A percentile compares a stretch with the other conserved stretches of the same genome.
These are phyloP conservation scores for Ictalurus punctatus DNA, from an alignment of 2,113 vertebrate genomes.

Conservation along the genomic window DNA sequence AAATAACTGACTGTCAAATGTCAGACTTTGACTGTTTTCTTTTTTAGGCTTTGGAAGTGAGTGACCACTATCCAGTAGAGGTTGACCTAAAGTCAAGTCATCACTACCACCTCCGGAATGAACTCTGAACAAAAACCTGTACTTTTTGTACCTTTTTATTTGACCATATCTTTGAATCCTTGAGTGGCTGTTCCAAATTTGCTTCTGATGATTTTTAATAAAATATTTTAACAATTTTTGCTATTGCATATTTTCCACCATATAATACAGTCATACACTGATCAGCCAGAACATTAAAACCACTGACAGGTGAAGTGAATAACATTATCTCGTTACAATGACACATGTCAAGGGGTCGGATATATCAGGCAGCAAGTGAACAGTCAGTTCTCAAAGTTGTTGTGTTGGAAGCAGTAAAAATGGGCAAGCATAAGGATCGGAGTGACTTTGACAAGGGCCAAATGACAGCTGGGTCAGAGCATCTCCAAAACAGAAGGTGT, in stretches of 20 bases:
- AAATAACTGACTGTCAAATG: neutral
- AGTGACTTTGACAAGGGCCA: no score
- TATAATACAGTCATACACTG: neutral
- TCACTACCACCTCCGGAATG: conserved; percentile 68
- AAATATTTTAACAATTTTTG: neutral
- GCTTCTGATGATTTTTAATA: neutral
- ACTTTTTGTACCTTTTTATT: neutral
- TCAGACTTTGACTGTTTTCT: neutral
- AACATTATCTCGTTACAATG: no score
- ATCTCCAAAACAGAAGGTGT: no score
- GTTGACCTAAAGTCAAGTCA: conserved; percentile 76
- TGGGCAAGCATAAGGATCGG: no score
- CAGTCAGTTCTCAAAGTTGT: no score
- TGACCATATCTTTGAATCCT: neutral
- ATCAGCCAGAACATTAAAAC: no score
- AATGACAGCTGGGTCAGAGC: no score
- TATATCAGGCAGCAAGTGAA: no score
- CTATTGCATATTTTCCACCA: neutral
- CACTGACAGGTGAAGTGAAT: no score
- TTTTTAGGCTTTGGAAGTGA: conserved; percentile 79
- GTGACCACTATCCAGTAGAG: conserved; percentile 88
- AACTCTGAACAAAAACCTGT: conserved; percentile 63
- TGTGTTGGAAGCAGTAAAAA: no score
- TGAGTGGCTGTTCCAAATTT: neutral
- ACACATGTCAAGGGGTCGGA: no score